Conservation (phyloP, 2,797 vertebrate genomes). For the Macropodus opercularis region DNA sequence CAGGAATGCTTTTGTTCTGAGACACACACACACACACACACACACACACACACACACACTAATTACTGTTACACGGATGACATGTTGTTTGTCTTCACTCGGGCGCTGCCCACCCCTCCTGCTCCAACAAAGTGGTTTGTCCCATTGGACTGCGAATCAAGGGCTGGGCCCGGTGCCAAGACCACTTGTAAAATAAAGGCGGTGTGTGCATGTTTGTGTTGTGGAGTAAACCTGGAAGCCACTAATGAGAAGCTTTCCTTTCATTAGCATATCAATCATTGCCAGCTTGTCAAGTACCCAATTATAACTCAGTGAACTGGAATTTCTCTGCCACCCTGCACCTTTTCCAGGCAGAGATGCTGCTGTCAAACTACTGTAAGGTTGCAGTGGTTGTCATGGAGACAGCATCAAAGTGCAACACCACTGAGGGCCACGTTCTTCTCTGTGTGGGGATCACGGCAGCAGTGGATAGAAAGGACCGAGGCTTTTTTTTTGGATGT, state of each 20-base stretch:
- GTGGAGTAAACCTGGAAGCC: slow-evolving; percentile 14
- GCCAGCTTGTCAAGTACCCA: slow-evolving; percentile 45
- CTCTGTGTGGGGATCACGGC: slow-evolving; percentile 23
- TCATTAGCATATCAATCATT: slow-evolving; percentile 56
- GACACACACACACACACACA: background rate
- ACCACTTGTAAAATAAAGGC: slow-evolving; percentile 47
- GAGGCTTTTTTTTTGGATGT: background rate
- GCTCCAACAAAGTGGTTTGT: slow-evolving; percentile 34
- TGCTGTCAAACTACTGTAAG: slow-evolving; percentile 15
- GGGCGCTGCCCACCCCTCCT: slow-evolving; percentile 11
- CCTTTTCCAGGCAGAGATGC: slow-evolving; percentile 32
- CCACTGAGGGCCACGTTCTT: slow-evolving; percentile 37
- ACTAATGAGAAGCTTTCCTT: slow-evolving; percentile 48
- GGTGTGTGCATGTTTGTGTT: slow-evolving; percentile 2
- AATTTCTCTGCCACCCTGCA: slow-evolving; percentile 18
- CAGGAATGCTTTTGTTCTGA: slow-evolving; percentile 51
- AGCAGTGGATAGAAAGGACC: slow-evolving; percentile 26
- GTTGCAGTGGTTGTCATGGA: slow-evolving; percentile 46
- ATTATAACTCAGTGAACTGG: slow-evolving; percentile 49
- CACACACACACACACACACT: slow-evolving; percentile 5
- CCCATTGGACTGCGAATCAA: slow-evolving; percentile 38
- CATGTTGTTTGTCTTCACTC: slow-evolving; percentile 39
- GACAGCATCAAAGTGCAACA: slow-evolving; percentile 46
- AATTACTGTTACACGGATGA: slow-evolving; percentile 17
- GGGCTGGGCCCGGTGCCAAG: slow-evolving; percentile 43